phyloP scores from a whole-genome alignment of 2,888 invertebrate species.

The Ormyrus thymus region DNA sequence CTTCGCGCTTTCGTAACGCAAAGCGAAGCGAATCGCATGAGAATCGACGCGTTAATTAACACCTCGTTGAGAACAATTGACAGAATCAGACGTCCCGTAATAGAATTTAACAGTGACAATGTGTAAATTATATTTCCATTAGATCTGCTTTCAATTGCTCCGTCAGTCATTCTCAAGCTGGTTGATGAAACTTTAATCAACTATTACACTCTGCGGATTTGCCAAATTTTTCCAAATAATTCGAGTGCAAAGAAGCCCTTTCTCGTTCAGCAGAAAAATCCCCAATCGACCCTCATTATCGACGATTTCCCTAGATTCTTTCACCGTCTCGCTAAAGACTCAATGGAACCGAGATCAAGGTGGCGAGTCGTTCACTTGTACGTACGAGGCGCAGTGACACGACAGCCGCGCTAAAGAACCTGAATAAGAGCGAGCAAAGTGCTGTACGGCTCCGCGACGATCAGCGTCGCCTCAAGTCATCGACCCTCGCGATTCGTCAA shows the following conservation, averaged over 20 bases:
- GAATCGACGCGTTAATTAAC: neutral
- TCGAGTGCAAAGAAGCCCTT: conserved; percentile 47
- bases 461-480: conserved; percentile 15
- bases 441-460: neutral
- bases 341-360: conserved; percentile 62
- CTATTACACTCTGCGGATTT: too few relatives aligned
- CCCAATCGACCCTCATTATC: conserved; percentile 39
- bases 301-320: conserved; percentile 26
- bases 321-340: conserved; percentile 55
- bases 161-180: conserved; percentile 27
- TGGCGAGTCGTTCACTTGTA: conserved; percentile 56
- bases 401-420: conserved; percentile 39
- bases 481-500: conserved; percentile 5
- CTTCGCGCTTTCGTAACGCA: neutral
- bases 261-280: neutral
- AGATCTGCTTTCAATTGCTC: conserved; percentile 1
- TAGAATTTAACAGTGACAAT: conserved; percentile 19
- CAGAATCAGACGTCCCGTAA: conserved; percentile 21
- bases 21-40: neutral
- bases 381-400: conserved; percentile 44
- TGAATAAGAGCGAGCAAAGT: neutral
- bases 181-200: neutral
- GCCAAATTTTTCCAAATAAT: neutral
- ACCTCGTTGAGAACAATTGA: conserved; percentile 42
- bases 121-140: conserved; percentile 56